Conservation (phyloP, 2,797 vertebrate species). For the Salmo trutta region DNA sequence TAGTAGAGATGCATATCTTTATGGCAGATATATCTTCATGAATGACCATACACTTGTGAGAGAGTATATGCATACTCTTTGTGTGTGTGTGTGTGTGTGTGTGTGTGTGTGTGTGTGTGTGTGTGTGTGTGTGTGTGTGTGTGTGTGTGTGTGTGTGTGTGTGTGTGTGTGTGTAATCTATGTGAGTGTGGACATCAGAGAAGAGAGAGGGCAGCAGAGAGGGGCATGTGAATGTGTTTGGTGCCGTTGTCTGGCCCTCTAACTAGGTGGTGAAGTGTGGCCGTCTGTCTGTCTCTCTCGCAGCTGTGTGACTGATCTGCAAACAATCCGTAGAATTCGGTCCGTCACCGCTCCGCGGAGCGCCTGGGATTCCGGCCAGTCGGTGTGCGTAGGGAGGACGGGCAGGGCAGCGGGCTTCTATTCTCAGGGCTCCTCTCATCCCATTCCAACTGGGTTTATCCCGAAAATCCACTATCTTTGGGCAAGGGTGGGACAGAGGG, state of each 20-base stretch:
- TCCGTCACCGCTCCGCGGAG: conserved; percentile 32
- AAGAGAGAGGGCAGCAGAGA: background rate
- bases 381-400: conserved; percentile 20
- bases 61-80: background rate
- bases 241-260: conserved; percentile 37
- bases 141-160: conserved; percentile 28
- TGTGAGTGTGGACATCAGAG: conserved; percentile 16
- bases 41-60: background rate
- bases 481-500: conserved; percentile 34
- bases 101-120: conserved; percentile 11
- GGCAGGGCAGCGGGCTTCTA: conserved; percentile 37
- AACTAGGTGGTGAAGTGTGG: conserved; percentile 55
- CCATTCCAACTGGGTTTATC: conserved; percentile 60
- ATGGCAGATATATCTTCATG: background rate
- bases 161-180: background rate
- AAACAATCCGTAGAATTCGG: conserved; percentile 55
- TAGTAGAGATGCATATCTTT: background rate
- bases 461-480: conserved; percentile 52
- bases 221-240: conserved; percentile 3
- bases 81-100: conserved; percentile 15
- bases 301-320: conserved; percentile 60
- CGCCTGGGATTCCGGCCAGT: conserved; percentile 46
- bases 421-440: conserved; percentile 64
- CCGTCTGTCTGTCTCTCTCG: conserved; percentile 45
- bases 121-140: conserved; percentile 23